Conservation (phyloP, 2,113 vertebrate species). For the Heteronetta atricapilla region DNA sequence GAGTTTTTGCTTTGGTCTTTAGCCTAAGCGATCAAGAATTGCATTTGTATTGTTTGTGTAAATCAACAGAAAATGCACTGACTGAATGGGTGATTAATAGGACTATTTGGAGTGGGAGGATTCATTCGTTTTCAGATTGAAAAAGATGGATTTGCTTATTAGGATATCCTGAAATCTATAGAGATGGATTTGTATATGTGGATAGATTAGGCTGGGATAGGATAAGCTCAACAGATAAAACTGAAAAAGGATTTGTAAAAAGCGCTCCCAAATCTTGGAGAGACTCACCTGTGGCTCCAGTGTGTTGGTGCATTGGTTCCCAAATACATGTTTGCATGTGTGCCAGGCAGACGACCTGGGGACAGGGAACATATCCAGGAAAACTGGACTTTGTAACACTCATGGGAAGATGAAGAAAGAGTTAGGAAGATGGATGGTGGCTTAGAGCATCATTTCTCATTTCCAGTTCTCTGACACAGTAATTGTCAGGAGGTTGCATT, state of each 20-base stretch:
- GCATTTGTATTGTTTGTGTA: neutral
- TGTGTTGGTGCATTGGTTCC: neutral
- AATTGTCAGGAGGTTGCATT: neutral
- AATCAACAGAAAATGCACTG: neutral
- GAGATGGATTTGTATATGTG: neutral
- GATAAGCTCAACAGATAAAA: neutral
- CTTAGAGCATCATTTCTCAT: neutral
- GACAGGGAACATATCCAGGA: neutral
- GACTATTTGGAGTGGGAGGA: neutral
- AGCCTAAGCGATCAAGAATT: neutral
- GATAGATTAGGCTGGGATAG: neutral
- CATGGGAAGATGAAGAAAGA: neutral
- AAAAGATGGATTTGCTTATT: neutral
- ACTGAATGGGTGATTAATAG: neutral
- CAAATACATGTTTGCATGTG: neutral
- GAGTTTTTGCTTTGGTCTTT: neutral
- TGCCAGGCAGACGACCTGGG: neutral
- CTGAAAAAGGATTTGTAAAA: neutral
- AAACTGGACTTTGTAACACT: neutral
- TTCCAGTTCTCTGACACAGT: neutral
- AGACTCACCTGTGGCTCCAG: fast-evolving
- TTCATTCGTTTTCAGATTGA: neutral
- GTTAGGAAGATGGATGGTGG: neutral
- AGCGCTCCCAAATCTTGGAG: neutral
- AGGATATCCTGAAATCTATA: neutral